Percentiles rank a stretch among this genome's conserved stretches.
Evolutionary conservation across 2,797 vertebrate species (phyloP).

Genomic region (Podargus strigoides): DNA sequence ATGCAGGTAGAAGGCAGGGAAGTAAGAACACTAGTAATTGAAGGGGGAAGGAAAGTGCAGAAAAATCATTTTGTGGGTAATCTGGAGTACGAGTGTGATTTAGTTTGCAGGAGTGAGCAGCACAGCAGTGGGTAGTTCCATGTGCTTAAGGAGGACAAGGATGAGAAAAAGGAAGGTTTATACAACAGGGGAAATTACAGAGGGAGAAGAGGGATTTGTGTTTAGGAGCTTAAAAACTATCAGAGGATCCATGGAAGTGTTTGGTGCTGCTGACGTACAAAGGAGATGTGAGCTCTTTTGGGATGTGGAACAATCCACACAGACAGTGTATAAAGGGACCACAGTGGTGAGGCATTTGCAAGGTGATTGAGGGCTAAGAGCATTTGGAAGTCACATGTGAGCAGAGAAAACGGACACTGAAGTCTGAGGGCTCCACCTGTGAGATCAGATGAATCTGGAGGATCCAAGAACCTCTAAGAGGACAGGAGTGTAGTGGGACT

Average conservation of each 20-base stretch:
- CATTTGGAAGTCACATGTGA: background rate
- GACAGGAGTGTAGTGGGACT: background rate
- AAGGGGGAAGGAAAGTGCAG: background rate
- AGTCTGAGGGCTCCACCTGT: background rate
- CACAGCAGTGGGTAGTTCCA: background rate
- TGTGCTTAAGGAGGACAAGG: rapidly evolving
- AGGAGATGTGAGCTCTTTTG: background rate
- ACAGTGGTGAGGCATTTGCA: background rate
- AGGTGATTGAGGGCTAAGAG: background rate
- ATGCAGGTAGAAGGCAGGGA: background rate
- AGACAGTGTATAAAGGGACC: background rate
- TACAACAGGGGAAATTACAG: rapidly evolving
- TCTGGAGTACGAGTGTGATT: background rate
- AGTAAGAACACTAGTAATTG: background rate
- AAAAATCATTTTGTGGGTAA: background rate
- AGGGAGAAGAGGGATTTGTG: background rate
- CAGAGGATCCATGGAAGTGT: background rate
- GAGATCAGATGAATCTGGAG: background rate
- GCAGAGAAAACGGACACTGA: background rate
- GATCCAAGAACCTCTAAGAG: background rate
- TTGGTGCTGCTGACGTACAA: background rate
- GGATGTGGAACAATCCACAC: background rate
- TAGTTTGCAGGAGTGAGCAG: background rate
- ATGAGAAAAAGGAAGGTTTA: background rate
- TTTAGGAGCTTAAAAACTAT: background rate